Evolutionary conservation across 2,797 vertebrate species (phyloP), one percentile per base, ranked within the genome.

Genomic region (Mormyrus hasselquistii): DNA sequence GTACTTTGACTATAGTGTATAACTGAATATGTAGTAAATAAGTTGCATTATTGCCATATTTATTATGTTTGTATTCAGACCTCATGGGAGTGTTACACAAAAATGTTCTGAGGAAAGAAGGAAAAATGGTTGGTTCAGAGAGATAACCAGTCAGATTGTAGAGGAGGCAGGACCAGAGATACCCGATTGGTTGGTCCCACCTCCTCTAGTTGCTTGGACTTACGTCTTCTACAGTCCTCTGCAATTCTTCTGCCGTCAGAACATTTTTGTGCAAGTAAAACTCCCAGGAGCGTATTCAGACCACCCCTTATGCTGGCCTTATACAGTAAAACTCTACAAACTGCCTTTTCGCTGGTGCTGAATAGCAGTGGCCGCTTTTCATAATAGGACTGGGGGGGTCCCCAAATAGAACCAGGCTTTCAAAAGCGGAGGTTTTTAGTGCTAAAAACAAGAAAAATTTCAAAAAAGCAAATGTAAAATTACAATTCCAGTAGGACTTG

Each of bases 1-100:
- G 73, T 79, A 44, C 14, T 79, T 79, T 79, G 41, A 41, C 14
- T 79, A 44, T 14, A 16, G 14, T 38, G 0, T 41, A n/a, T 79
- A 79, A 79, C 38, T 79, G 38, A 79, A 79, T 79, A 82, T 47
- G 76, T 82, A 82, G 76, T n/a, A 8, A 82, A 82, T 47, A 82
- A 73, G 69, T 73, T 73, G 16, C 76, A 82, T 19, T 82, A 47
- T 82, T 82, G 16, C 19, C 29, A 34, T 47, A 44, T 82, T 82
- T 82, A 82, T 47, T 82, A 25, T 38, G 38, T 47, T 82, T 47
- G 19, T 47, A 82, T 82, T n/a, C 76, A n/a, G 57, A 59, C 7
- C 57, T 59, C n/a, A 22, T 59, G 57, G n/a, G 7, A 59, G n/a
- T 59, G 8, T 59, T 59, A 59, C 57, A 22, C 57, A 59, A 59